Conservation (phyloP, 2,797 vertebrate species). For the Microchirus variegatus region DNA sequence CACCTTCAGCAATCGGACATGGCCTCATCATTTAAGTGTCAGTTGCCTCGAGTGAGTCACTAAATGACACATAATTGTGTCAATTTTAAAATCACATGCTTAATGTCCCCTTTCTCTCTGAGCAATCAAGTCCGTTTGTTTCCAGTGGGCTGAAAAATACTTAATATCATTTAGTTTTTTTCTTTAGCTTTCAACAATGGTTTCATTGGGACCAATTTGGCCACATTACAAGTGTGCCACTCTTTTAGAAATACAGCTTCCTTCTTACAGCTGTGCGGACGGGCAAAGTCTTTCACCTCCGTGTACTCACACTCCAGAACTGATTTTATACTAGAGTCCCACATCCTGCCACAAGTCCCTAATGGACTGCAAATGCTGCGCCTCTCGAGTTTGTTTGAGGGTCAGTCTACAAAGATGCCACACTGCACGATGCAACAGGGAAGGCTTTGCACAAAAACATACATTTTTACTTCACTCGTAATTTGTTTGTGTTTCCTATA, state of each 20-base stretch:
- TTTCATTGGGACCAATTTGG: constrained; percentile 75
- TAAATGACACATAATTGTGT: constrained; percentile 60
- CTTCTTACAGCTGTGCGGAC: constrained; percentile 45
- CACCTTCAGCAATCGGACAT: constrained; percentile 42
- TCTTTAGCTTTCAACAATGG: constrained; percentile 51
- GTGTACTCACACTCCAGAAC: constrained; percentile 51
- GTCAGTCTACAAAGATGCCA: constrained; percentile 24
- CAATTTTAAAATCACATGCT: constrained; percentile 64
- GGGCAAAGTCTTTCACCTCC: constrained; percentile 58
- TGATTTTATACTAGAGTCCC: constrained; percentile 42
- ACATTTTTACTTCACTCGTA: no score
- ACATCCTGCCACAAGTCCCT: constrained; percentile 54
- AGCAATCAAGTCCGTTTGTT: constrained; percentile 58
- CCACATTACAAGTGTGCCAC: constrained; percentile 55
- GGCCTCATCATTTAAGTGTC: constrained; percentile 56
- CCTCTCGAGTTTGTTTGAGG: constrained; percentile 33
- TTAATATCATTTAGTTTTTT: constrained; percentile 28
- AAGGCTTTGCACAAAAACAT: constrained; percentile 9
- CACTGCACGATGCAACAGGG: constrained; percentile 35
- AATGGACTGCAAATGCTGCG: constrained; percentile 25
- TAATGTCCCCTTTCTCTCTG: constrained; percentile 45
- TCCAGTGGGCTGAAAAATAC: constrained; percentile 51
- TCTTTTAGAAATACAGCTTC: constrained; percentile 46
- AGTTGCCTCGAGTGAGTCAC: constrained; percentile 50
- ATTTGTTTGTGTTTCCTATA: no score